Evolutionary conservation across 2,113 vertebrate genomes (phyloP), one percentile per base, ranked within the genome.

Genomic region (Cynopterus brachyotis): DNA sequence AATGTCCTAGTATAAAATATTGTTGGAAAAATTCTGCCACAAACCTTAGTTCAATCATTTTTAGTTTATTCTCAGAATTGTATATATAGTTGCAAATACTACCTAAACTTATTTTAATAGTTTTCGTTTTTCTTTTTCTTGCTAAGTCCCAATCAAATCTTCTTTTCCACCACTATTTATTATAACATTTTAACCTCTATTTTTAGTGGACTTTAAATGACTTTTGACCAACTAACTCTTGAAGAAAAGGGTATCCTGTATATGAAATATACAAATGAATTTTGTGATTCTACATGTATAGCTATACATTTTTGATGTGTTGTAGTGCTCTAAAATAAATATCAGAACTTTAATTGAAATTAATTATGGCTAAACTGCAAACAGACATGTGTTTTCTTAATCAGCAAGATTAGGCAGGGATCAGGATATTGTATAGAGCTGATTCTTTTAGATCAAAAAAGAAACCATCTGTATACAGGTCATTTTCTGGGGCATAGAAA

Each of bases 351-450:
- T 82, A 78, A 73, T 32, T 89, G 70, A 47, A 87, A 78, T 89
- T 82, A 78, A 94, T 84, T 70, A 32, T 92, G 40, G 20, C 40
- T 94, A 72, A 92, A 57, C 37, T 95, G n/a, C 40, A 96, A 37
- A 50, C 32, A 81, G 24, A 40, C 16, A 57, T 69, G 3, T 45
- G 8, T 60, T 94, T 92, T 85, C 32, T 87, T 79, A 82, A 20
- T 86, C 7, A 47, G 62, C 3, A 1, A 83, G 32, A 57, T 87
- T 93, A 94, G 20, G 5, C 26, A 60, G 30, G 19, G 26, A 81
- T 60, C 6, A 57, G 30, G 4, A 37, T 40, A 78, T 69, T 85
- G 0, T 37, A 64, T 22, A 72, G 28, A 60, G 20, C 47, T 94
- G 57, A 80, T 89, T 87, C 2, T 84, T 91, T 95, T 50, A 88